These are phyloP conservation scores for Myotis vivesi DNA, from an alignment of 2,797 vertebrate genomes.

Conservation along the genomic window DNA sequence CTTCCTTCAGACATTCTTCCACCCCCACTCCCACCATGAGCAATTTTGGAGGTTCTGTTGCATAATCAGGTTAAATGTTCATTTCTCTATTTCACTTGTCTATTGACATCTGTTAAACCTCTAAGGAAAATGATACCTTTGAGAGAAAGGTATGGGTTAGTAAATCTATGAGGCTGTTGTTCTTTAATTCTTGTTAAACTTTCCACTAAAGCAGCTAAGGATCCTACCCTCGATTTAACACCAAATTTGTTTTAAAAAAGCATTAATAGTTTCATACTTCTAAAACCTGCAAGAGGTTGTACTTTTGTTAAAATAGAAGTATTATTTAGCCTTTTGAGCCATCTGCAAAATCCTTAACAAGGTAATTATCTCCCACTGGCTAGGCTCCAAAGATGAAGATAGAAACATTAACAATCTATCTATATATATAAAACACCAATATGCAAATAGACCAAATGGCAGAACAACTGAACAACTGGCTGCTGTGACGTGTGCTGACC, in stretches of 20 bases:
- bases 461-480: too few species aligned
- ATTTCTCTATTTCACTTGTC: constrained; percentile 22
- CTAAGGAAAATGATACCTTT: constrained; percentile 14
- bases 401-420: not conserved
- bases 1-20: not conserved
- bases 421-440: too few species aligned
- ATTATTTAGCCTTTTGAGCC: constrained; percentile 42
- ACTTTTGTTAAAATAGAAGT: constrained; percentile 40
- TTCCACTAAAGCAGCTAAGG: not conserved
- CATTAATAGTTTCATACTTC: not conserved
- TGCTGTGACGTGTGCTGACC: too few species aligned
- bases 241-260: constrained; percentile 34
- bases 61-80: constrained; percentile 35
- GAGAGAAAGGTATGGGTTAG: not conserved
- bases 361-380: not conserved
- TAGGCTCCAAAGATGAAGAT: not conserved
- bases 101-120: not conserved
- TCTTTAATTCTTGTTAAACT: constrained; percentile 51
- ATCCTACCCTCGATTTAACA: not conserved
- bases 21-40: too few species aligned
- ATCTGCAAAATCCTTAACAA: constrained; percentile 49
- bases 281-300: not conserved
- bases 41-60: not conserved
- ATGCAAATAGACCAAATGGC: too few species aligned
- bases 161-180: constrained; percentile 1